A percentile compares a stretch with the other conserved stretches of the same genome.
Evolutionary conservation across 2,888 invertebrate genomes (phyloP).

Genomic region (Stegana nigrithorax): DNA sequence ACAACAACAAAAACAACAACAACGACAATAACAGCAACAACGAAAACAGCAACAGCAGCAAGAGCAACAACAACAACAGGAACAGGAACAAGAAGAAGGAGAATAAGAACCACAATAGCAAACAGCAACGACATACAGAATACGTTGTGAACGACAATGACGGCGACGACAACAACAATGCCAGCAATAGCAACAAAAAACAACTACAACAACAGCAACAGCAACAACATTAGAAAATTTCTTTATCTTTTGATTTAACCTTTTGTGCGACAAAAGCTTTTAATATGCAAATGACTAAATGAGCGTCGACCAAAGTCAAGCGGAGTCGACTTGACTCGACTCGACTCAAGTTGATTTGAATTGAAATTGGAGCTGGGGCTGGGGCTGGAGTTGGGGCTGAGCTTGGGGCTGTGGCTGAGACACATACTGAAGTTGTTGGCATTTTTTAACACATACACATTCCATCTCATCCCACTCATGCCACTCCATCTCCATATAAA

Average conservation of each 20-base stretch:
- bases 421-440: not conserved
- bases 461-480: too few relatives aligned
- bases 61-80: conserved; percentile 23
- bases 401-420: too few relatives aligned
- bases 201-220: conserved; percentile 23
- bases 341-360: not conserved
- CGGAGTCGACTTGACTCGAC: not conserved
- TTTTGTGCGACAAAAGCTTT: conserved; percentile 62
- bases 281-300: conserved; percentile 61
- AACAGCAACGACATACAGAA: too few relatives aligned
- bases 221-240: too few relatives aligned
- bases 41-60: conserved; percentile 12
- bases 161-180: not conserved
- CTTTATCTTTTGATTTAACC: conserved; percentile 58
- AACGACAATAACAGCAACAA: conserved; percentile 15
- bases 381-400: not conserved
- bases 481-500: too few relatives aligned
- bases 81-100: not conserved
- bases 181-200: conserved; percentile 16
- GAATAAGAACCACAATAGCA: not conserved
- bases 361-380: not conserved
- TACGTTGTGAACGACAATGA: too few relatives aligned
- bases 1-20: not conserved
- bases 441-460: too few relatives aligned
- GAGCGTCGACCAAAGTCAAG: conserved; percentile 30